Evolutionary conservation across 2,888 invertebrate species (phyloP).

Genomic region (Ennomos fuscantarius): DNA sequence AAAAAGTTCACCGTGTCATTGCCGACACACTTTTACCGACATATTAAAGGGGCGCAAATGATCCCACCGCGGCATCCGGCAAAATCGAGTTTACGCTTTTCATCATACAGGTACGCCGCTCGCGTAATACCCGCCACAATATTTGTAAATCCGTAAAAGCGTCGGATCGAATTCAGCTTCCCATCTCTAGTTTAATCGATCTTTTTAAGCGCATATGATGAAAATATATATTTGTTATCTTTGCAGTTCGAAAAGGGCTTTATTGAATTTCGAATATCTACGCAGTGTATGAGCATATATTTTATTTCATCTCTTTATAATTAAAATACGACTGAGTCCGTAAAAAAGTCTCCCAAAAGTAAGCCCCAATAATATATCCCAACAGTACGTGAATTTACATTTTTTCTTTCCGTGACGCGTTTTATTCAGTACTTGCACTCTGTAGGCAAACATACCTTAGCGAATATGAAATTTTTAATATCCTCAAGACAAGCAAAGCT

Average conservation of each 20-base stretch:
- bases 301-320: conserved; percentile 39
- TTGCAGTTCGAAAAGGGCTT: conserved; percentile 45
- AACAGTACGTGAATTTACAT: conserved; percentile 36
- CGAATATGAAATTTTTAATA: conserved; percentile 72
- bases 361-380: too few species aligned
- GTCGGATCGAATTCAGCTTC: conserved; percentile 56
- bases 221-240: conserved; percentile 37
- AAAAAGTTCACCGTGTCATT: conserved; percentile 24
- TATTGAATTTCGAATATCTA: conserved; percentile 47
- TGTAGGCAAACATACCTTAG: conserved; percentile 49
- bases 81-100: conserved; percentile 44
- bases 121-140: conserved; percentile 54
- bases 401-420: conserved; percentile 38
- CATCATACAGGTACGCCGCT: conserved; percentile 44
- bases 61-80: conserved; percentile 32
- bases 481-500: conserved; percentile 64
- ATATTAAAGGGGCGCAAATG: conserved; percentile 30
- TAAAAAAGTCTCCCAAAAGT: conserved; percentile 25
- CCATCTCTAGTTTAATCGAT: conserved; percentile 42
- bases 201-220: conserved; percentile 62
- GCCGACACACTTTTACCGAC: conserved; percentile 20
- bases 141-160: conserved; percentile 67
- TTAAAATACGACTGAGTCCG: conserved; percentile 40
- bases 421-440: conserved; percentile 44
- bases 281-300: conserved; percentile 15